Base-by-base conservation (phyloP, 2,113 vertebrate genomes). In the Lota lota region DNA sequence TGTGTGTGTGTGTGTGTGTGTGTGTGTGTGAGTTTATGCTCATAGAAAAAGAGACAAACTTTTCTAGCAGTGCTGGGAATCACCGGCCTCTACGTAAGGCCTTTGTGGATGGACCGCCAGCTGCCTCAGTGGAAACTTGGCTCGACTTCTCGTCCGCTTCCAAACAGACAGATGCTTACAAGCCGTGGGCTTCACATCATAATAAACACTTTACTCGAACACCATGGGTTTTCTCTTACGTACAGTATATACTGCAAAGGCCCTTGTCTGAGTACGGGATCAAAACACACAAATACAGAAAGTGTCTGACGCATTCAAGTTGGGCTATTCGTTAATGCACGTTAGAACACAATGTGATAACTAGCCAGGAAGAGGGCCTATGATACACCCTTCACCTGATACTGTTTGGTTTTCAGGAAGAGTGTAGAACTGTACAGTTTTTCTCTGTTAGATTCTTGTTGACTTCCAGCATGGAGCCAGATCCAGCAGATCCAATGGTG, bases 121-220 rank as follows among this genome's bases (percentile, higher is more conserved):
- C 51, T 47, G 73, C 69, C 69, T 84, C 4, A 70, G 76, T 81
- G 89, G 88, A 92, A 91, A 91, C 87, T 88, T 89, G 88, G 89
- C 87, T 76, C 85, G 73, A 75, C 28, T 79, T 67, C 76, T 22
- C 71, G 20, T 85, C 83, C 75, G 82, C 80, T 86, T 83, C 68
- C 65, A 76, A 79, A 82, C 76, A 77, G 78, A 81, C 77, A 53
- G 65, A 72, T 86, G 85, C 83, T 83, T 80, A 88, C 82, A 87
- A 33, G 78, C 77, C 59, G 22, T 22, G 22, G 76, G 79, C 76
- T 78, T 85, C 77, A 84, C 82, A 81, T 75, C 87, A 88, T 91
- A 88, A 89, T 85, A 90, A 84, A 88, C 75, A 88, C 72, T 47
- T 47, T 8, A 47, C 40, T 47, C 40, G 7, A 47, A 47, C 40